phyloP scores from a whole-genome alignment of 2,888 invertebrate genomes.

The Chrysolina haemoptera region DNA sequence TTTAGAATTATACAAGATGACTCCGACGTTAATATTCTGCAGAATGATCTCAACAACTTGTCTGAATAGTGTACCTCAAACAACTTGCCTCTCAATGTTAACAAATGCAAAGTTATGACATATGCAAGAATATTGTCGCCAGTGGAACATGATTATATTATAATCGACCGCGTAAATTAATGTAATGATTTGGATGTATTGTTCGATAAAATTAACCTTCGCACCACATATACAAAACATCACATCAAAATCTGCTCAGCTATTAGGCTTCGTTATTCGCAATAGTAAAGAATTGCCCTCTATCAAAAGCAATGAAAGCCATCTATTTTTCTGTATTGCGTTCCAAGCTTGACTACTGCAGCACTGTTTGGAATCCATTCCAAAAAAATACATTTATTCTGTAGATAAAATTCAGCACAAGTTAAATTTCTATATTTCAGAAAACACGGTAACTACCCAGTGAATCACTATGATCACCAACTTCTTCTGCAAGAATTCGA shows the following conservation, averaged over 20 bases:
- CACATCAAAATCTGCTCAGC: too few species aligned
- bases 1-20: too few species aligned
- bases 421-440: conserved; percentile 10
- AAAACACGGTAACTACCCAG: too few species aligned
- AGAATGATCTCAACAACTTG: too few species aligned
- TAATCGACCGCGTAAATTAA: not conserved
- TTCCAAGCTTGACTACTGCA: conserved; percentile 19
- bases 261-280: too few species aligned
- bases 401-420: conserved; percentile 23
- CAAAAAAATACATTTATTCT: conserved; percentile 7
- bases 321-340: conserved; percentile 9
- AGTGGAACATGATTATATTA: conserved; percentile 1
- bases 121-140: conserved; percentile 7
- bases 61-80: conserved; percentile 26
- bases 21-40: too few species aligned
- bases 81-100: conserved; percentile 24
- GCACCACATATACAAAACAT: conserved; percentile 4
- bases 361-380: conserved; percentile 17
- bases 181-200: conserved; percentile 28
- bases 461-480: too few species aligned
- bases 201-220: conserved; percentile 31
- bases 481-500: too few species aligned
- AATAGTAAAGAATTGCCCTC: not conserved
- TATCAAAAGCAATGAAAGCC: not conserved
- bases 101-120: too few species aligned